Conservation (phyloP, 2,888 invertebrate species). For the Chloroclysta siterata region DNA sequence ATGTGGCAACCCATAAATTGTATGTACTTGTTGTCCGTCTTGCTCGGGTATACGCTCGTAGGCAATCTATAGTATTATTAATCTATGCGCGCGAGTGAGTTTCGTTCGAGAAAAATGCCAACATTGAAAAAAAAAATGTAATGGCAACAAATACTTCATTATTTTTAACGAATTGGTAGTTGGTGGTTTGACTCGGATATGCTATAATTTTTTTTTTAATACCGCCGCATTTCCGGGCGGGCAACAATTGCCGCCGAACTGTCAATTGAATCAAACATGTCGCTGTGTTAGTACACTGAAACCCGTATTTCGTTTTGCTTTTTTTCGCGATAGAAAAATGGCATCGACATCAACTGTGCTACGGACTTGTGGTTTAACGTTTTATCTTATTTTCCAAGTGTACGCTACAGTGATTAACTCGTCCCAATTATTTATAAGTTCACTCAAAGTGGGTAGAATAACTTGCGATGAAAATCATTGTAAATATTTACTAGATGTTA, state of each 20-base stretch:
- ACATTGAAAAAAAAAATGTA: too few species aligned
- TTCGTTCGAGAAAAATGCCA: too few species aligned
- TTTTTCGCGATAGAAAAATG: constrained; percentile 64
- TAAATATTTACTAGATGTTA: constrained; percentile 79
- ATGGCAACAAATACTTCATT: too few species aligned
- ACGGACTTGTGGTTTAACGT: constrained; percentile 81
- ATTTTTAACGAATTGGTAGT: too few species aligned
- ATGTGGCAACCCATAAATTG: too few species aligned
- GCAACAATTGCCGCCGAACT: constrained; percentile 74
- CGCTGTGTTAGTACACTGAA: constrained; percentile 54
- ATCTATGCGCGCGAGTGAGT: too few species aligned
- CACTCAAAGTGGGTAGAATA: constrained; percentile 59
- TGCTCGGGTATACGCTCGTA: too few species aligned
- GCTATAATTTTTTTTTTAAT: constrained; percentile 35
- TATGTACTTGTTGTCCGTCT: too few species aligned
- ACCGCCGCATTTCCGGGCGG: constrained; percentile 69
- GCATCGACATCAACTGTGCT: constrained; percentile 63
- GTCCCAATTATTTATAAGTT: constrained; percentile 62
- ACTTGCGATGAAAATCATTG: constrained; percentile 63
- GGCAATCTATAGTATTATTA: too few species aligned
- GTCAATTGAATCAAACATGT: constrained; percentile 68
- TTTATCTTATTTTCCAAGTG: constrained; percentile 64
- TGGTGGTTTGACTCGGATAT: constrained; percentile 26
- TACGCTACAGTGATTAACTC: constrained; percentile 49
- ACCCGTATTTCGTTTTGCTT: constrained; percentile 59